Conservation (phyloP, 2,797 vertebrate genomes). For the Tarsius wallacei region DNA sequence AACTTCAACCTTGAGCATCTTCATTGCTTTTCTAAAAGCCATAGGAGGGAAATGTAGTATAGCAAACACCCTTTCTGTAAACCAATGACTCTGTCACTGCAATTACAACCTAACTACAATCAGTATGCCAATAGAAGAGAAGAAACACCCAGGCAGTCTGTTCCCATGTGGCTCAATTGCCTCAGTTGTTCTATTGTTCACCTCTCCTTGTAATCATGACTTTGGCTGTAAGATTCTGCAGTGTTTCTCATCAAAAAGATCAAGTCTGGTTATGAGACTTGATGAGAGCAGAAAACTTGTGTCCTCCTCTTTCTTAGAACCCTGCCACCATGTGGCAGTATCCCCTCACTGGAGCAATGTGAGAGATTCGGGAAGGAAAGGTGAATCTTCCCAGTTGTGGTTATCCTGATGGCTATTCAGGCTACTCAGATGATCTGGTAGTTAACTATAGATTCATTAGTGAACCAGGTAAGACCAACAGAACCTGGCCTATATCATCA, state of each 20-base stretch:
- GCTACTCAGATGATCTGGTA: not conserved
- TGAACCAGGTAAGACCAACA: not conserved
- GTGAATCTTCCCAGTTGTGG: not conserved
- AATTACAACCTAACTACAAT: not conserved
- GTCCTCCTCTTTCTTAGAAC: not conserved
- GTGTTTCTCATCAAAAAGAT: not conserved
- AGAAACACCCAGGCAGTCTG: not conserved
- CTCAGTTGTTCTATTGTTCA: not conserved
- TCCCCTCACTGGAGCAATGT: not conserved
- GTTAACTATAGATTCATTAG: not conserved
- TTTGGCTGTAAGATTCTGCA: not conserved
- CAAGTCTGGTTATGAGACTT: not conserved
- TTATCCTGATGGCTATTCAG: not conserved
- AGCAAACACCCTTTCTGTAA: not conserved
- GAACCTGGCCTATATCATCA: not conserved
- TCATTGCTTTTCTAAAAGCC: not conserved
- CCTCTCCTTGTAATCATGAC: not conserved
- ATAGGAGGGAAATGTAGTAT: not conserved
- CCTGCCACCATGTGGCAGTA: not conserved
- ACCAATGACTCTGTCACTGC: not conserved
- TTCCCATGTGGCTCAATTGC: not conserved
- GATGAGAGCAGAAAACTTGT: not conserved
- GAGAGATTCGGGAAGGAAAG: not conserved
- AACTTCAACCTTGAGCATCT: constrained; percentile 6
- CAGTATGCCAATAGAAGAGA: not conserved